Percentiles rank a stretch among this genome's conserved stretches.
Conservation (phyloP, 2,888 invertebrate species). For the Meiosimyza platycephala region DNA sequence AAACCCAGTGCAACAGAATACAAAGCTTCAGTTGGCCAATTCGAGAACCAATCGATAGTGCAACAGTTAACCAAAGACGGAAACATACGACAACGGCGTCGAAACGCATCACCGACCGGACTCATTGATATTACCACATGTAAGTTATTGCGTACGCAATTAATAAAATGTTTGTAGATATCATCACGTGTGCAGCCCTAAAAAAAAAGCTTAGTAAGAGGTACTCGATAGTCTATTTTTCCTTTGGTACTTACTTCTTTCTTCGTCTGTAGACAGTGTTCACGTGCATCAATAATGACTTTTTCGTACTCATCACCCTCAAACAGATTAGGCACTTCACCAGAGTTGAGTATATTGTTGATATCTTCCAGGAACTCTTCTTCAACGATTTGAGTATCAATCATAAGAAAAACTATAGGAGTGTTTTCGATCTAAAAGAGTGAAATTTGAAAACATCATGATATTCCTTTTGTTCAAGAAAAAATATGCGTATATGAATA, state of each 20-base stretch:
- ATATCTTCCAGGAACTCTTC: conserved; percentile 94
- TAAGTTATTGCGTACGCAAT: conserved; percentile 82
- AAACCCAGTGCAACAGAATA: conserved; percentile 83
- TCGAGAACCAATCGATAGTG: conserved; percentile 94
- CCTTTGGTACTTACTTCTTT: conserved; percentile 69
- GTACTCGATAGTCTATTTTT: no score
- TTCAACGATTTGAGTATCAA: conserved; percentile 89
- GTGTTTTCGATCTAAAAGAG: conserved; percentile 69
- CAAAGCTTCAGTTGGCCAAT: conserved; percentile 91
- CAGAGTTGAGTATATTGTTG: conserved; percentile 91
- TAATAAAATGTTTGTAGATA: conserved; percentile 88
- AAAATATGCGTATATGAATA: no score
- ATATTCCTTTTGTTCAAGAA: background rate
- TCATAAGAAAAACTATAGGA: conserved; percentile 86
- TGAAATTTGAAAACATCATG: background rate
- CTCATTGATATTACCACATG: conserved; percentile 92
- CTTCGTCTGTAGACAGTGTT: conserved; percentile 77
- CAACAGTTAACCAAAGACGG: conserved; percentile 94
- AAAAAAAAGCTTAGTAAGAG: background rate
- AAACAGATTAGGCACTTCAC: conserved; percentile 92
- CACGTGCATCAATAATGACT: conserved; percentile 80
- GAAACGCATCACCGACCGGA: conserved; percentile 89
- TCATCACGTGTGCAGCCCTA: conserved; percentile 77
- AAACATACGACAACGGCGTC: conserved; percentile 91
- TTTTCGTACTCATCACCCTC: conserved; percentile 88